Percentiles rank a stretch among this genome's conserved stretches.
Evolutionary conservation across 1,140 invertebrate species (phyloP).

Genomic region (Hycleus phaleratus): DNA sequence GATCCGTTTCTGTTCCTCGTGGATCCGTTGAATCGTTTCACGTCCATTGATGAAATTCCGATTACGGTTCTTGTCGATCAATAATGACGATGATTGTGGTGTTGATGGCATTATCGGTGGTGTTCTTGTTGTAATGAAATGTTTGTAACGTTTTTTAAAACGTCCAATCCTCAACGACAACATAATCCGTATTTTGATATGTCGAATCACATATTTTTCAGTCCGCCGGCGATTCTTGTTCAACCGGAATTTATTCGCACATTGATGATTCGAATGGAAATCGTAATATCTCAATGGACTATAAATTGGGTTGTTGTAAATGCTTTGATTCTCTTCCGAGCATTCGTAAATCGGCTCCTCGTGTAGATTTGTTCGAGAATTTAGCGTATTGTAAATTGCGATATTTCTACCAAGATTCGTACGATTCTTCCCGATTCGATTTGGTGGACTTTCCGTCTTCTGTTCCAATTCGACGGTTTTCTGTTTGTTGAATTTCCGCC

Average conservation of each 20-base stretch:
- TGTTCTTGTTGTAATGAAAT: background rate
- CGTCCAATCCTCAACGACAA: slow-evolving; percentile 32
- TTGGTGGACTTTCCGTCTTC: slow-evolving; percentile 23
- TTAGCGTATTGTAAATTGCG: slow-evolving; percentile 30
- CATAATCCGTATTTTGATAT: slow-evolving; percentile 39
- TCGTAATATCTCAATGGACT: slow-evolving; percentile 10
- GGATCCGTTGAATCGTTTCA: slow-evolving; percentile 11
- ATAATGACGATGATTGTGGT: too few relatives aligned
- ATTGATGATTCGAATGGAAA: slow-evolving; percentile 20
- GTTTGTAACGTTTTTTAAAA: slow-evolving; percentile 14
- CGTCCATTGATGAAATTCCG: too few relatives aligned
- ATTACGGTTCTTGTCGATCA: too few relatives aligned
- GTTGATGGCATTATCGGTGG: too few relatives aligned
- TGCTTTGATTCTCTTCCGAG: slow-evolving; percentile 33
- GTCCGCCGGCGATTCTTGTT: slow-evolving; percentile 23
- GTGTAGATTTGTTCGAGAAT: slow-evolving; percentile 32
- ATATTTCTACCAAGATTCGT: slow-evolving; percentile 28
- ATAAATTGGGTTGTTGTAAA: slow-evolving; percentile 37
- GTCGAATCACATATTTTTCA: slow-evolving; percentile 38
- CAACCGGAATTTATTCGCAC: background rate
- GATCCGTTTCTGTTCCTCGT: slow-evolving; percentile 36
- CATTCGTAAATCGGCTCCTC: slow-evolving; percentile 38
- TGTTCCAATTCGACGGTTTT: background rate
- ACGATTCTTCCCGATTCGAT: slow-evolving; percentile 17
- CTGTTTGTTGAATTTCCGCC: slow-evolving; percentile 23